Percentiles rank a stretch among this genome's conserved stretches.
Evolutionary conservation across 2,888 invertebrate species (phyloP).

Genomic region (Caenorhabditis drosophilae): DNA sequence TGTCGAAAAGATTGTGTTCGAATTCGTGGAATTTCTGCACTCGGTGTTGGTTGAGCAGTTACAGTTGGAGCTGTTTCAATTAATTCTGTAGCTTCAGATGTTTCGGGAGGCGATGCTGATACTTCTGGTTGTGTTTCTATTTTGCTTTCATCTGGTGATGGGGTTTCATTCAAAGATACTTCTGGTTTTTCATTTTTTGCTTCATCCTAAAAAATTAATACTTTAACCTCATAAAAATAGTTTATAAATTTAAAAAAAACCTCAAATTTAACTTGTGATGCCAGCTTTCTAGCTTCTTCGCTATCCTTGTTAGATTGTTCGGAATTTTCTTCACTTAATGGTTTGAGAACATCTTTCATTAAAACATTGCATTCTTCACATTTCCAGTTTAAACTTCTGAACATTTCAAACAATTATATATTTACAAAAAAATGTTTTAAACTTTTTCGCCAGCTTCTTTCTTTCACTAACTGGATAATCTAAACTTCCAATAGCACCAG

Average conservation of each 20-base stretch:
- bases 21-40: not conserved
- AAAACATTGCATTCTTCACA: slow-evolving; percentile 44
- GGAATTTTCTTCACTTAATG: slow-evolving; percentile 41
- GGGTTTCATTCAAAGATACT: not conserved
- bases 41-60: not conserved
- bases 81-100: not conserved
- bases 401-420: not conserved
- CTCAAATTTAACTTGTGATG: slow-evolving; percentile 29
- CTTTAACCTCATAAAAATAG: no score
- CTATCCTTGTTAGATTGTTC: slow-evolving; percentile 14
- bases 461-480: slow-evolving; percentile 87
- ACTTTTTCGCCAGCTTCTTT: slow-evolving; percentile 80
- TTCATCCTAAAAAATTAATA: not conserved
- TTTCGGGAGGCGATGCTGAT: no score
- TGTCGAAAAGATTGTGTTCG: not conserved
- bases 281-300: slow-evolving; percentile 36
- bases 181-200: not conserved
- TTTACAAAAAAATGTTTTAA: slow-evolving; percentile 69
- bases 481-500: slow-evolving; percentile 87
- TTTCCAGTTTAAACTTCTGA: slow-evolving; percentile 47
- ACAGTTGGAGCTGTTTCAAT: not conserved
- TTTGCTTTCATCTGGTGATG: not conserved
- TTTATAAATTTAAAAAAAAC: no score
- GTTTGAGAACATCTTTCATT: slow-evolving; percentile 46
- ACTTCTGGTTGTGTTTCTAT: not conserved